A percentile compares a stretch with the other conserved stretches of the same genome.
These are phyloP conservation scores for Gandaritis pyraliata DNA, from an alignment of 2,888 invertebrate genomes.

Conservation along the genomic window DNA sequence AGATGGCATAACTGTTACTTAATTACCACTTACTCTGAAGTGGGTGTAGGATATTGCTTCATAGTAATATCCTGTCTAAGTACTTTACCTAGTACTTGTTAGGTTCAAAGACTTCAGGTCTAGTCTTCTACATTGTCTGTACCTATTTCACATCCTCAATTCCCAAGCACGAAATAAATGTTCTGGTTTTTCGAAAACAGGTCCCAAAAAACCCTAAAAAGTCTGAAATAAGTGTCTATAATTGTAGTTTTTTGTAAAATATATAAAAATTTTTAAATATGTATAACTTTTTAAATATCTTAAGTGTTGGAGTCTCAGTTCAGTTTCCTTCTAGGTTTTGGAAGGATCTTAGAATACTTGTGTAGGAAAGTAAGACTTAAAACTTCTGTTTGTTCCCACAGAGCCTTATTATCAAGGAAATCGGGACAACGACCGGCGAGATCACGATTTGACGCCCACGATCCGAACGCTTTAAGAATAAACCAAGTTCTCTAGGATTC, in stretches of 20 bases:
- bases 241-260: too few species aligned
- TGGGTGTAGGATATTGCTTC: constrained; percentile 9
- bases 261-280: too few species aligned
- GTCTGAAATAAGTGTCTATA: too few species aligned
- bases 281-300: too few species aligned
- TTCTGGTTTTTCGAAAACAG: too few species aligned
- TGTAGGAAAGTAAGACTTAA: neutral
- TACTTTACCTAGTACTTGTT: neutral
- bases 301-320: too few species aligned
- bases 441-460: constrained; percentile 44
- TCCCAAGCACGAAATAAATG: too few species aligned
- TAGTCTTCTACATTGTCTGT: too few species aligned
- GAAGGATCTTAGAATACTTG: too few species aligned
- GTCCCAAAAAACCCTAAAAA: too few species aligned
- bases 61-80: constrained; percentile 6
- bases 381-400: constrained; percentile 25
- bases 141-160: too few species aligned
- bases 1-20: constrained; percentile 1
- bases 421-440: constrained; percentile 40
- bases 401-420: constrained; percentile 38
- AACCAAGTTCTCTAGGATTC: constrained; percentile 35
- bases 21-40: constrained; percentile 14
- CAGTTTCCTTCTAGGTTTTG: too few species aligned
- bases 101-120: constrained; percentile 5
- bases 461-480: constrained; percentile 34